Conservation (phyloP, 2,113 vertebrate species). For the Azemiops feae region DNA sequence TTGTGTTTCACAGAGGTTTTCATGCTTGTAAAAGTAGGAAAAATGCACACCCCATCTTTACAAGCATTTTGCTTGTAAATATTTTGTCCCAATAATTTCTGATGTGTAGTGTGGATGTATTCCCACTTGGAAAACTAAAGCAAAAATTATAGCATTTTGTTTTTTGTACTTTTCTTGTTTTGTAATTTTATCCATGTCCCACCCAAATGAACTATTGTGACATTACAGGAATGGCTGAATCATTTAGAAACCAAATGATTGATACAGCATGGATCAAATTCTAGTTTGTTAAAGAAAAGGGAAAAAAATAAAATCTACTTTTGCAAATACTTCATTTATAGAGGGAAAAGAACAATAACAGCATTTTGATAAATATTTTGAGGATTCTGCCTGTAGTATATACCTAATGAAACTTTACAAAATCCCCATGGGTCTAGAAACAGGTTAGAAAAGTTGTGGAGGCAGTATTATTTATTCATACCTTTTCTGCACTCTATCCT, state of each 20-base stretch:
- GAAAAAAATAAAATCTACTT: conserved; percentile 50
- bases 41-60: not conserved
- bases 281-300: conserved; percentile 20
- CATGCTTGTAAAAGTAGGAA: not conserved
- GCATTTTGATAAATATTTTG: conserved; percentile 69
- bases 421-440: conserved; percentile 50
- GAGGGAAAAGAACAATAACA: conserved; percentile 65
- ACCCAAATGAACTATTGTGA: not conserved
- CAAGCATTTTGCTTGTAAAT: not conserved
- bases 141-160: not conserved
- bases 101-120: not conserved
- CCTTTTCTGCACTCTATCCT: conserved; percentile 27
- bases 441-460: not conserved
- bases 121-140: not conserved
- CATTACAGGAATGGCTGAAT: conserved; percentile 5
- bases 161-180: not conserved
- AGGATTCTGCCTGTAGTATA: conserved; percentile 72
- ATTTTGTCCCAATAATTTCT: not conserved
- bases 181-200: not conserved
- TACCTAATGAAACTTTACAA: conserved; percentile 67
- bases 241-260: not conserved
- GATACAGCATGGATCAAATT: not conserved
- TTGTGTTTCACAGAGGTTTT: not conserved
- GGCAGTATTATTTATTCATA: not conserved
- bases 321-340: conserved; percentile 66